Conservation (phyloP, 2,113 vertebrate species). For the Gopherus flavomarginatus region DNA sequence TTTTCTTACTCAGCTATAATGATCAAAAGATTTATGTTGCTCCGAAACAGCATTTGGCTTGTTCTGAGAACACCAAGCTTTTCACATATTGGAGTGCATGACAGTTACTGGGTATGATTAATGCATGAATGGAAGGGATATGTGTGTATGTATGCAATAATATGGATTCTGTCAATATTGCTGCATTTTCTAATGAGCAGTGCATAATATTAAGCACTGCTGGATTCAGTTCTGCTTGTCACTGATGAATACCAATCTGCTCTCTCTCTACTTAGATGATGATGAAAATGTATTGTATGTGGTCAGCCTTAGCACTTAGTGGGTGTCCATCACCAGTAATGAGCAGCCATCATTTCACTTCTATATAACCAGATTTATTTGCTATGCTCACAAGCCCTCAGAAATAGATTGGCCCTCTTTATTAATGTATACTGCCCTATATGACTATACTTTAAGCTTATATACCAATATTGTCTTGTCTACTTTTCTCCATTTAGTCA, state of each 20-base stretch:
- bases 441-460: neutral
- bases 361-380: neutral
- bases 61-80: neutral
- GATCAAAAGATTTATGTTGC: neutral
- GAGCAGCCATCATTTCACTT: neutral
- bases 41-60: neutral
- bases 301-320: neutral
- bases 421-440: neutral
- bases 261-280: neutral
- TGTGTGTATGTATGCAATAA: neutral
- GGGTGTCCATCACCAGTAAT: neutral
- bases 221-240: neutral
- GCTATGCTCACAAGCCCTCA: neutral
- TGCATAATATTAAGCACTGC: neutral
- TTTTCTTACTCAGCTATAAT: neutral
- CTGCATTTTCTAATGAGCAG: neutral
- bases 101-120: neutral
- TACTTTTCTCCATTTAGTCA: fast-evolving
- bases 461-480: neutral
- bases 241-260: neutral
- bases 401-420: neutral
- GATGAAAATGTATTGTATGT: neutral
- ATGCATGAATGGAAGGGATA: neutral
- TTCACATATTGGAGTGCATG: neutral
- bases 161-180: neutral